Base-by-base conservation (phyloP, 1,140 invertebrate genomes). In the Drosophila quadrilineata region DNA sequence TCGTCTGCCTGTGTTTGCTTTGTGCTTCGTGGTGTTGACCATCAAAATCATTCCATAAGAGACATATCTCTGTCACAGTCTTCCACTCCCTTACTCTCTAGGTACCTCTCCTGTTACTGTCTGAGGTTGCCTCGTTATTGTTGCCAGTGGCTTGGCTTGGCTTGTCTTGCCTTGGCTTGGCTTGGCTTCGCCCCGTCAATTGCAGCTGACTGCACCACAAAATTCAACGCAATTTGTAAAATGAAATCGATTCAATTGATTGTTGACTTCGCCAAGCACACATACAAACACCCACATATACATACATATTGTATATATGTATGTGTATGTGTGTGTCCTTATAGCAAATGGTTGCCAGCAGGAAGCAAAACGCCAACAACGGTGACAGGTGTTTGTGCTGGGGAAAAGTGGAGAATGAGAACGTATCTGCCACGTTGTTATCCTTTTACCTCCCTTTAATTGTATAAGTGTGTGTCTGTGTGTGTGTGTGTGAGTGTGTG, bases 141-240 rank as follows among this genome's bases (percentile, higher is more conserved):
- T 82, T 82, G 77, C 77, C 73, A 65, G 48, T 77, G 73, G 73
- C 77, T 84, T 70, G 59, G 46, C n/a, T n/a, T n/a, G n/a, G n/a
- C n/a, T n/a, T n/a, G n/a, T n/a, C n/a, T n/a, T n/a, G n/a, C n/a
- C n/a, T n/a, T n/a, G n/a, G n/a, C n/a, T n/a, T n/a, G n/a, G n/a
- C n/a, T n/a, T n/a, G n/a, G n/a, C n/a, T n/a, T n/a, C n/a, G n/a
- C n/a, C n/a, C 79, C 74, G 79, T 85, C 79, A 85, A 85, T 74
- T 85, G 79, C 79, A 85, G 79, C 79, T 85, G 79, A 70, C 79
- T 85, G 79, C 79, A 85, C 79, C 79, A 75, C 79, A 85, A 85
- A 85, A 85, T 85, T 85, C 80, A 85, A 85, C 79, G 79, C 79
- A 85, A 85, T 85, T 85, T 85, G 79, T 85, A 85, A 85, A 85